Evolutionary conservation across 2,888 invertebrate genomes (phyloP), one percentile per base, ranked within the genome.

Genomic region (Calliopum simillimum): DNA sequence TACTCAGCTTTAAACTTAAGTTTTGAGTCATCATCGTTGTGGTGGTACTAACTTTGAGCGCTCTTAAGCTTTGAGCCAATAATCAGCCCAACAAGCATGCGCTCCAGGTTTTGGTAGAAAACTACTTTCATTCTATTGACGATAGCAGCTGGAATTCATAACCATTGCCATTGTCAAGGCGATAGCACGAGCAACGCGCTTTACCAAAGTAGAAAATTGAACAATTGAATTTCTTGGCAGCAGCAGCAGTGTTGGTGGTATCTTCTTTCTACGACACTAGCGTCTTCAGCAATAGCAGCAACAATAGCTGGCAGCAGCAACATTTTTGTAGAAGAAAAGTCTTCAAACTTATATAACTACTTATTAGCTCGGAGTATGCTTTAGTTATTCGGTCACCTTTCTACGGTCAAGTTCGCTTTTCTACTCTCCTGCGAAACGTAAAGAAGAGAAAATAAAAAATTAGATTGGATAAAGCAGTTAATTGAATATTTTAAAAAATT

Each of bases 351-450:
- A 84, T 84, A 84, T 84, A 84, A 84, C 85, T 80, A 82, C 78
- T 79, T 82, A 82, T 83, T 81, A 83, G 79, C 79, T 78, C 77
- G 79, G 79, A 80, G 80, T 80, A 82, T 81, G 78, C 80, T 82
- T 85, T 84, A 85, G 84, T 85, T 85, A 85, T 80, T 83, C 84
- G 84, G 84, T 85, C 83, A 84, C 82, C 84, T 82, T 83, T 81
- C 83, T 80, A 84, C 84, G 84, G 85, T 84, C 85, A 85, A 85
- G 84, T 83, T 82, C 85, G 84, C 81, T 78, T 79, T 77, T 76
- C 79, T 33, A 8, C 33, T 78, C 74, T 69, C 73, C 75, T 74
- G 5, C 71, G 71, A 69, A 74, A n/a, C n/a, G n/a, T n/a, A 74
- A 75, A 66, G 70, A 63, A 68, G 70, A 71, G 55, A 64, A 58